phyloP scores from a whole-genome alignment of 2,888 invertebrate species.

The Cephus pulcher region DNA sequence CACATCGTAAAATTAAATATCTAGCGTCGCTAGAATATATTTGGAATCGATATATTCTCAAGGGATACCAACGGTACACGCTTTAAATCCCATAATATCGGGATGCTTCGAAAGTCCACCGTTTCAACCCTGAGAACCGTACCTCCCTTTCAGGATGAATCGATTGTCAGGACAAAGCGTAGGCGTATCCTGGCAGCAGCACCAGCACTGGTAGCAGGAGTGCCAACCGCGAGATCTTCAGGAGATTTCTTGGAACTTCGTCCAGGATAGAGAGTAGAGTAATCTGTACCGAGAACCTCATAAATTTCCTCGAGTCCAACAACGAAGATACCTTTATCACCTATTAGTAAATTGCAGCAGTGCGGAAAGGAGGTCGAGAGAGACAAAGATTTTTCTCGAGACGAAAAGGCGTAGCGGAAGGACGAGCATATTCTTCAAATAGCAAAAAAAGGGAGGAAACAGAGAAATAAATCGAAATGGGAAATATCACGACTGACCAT shows the following conservation, averaged over 20 bases:
- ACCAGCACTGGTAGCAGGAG: not conserved
- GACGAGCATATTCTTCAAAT: not conserved
- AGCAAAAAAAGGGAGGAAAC: not conserved
- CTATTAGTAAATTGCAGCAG: not conserved
- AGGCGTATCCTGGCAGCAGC: constrained; percentile 1
- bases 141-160: not conserved
- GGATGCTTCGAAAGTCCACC: not conserved
- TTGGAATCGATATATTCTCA: not conserved
- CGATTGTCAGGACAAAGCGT: constrained; percentile 10
- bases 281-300: not conserved
- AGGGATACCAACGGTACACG: not conserved
- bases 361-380: not conserved
- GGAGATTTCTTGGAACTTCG: not conserved
- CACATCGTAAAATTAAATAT: not conserved
- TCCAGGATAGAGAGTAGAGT: not conserved
- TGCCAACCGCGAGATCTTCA: not conserved
- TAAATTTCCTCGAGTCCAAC: not conserved
- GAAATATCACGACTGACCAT: too few relatives aligned
- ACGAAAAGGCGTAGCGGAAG: not conserved
- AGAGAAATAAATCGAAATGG: not conserved
- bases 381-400: not conserved
- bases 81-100: not conserved
- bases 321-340: not conserved
- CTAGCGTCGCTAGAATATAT: not conserved
- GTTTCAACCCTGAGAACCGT: not conserved